These are phyloP conservation scores for Trypoxylus dichotomus DNA, from an alignment of 1,140 invertebrate genomes.

Conservation along the genomic window DNA sequence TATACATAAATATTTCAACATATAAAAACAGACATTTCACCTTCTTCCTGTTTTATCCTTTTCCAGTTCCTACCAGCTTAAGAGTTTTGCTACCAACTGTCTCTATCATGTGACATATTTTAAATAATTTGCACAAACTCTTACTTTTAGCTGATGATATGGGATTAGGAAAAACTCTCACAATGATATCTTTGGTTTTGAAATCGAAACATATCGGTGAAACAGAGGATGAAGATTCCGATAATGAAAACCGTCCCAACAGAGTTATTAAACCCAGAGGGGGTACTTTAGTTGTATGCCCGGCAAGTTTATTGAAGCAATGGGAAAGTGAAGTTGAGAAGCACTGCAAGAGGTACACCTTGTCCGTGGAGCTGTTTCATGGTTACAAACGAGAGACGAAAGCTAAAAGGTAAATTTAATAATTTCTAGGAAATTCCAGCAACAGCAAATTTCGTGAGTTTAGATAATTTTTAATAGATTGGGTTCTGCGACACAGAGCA, in stretches of 20 bases:
- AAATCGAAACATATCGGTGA: constrained; percentile 45
- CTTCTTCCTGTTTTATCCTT: no score
- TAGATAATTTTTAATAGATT: no score
- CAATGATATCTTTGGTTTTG: constrained; percentile 83
- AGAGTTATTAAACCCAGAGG: constrained; percentile 54
- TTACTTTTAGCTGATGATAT: constrained; percentile 88
- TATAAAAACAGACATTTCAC: no score
- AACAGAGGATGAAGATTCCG: constrained; percentile 44
- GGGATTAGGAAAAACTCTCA: constrained; percentile 92
- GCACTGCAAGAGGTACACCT: constrained; percentile 61
- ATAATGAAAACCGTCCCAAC: constrained; percentile 38
- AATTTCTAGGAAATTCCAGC: no score
- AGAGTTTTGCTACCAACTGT: no score
- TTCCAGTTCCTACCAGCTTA: no score
- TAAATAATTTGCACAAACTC: no score
- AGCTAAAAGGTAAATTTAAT: constrained; percentile 57
- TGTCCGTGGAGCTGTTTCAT: constrained; percentile 77
- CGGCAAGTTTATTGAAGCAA: constrained; percentile 80
- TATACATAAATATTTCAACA: no score
- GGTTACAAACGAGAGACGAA: constrained; percentile 72
- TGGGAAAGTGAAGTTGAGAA: constrained; percentile 82
- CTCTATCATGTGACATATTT: no score
- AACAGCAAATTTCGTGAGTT: no score
- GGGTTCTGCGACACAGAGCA: no score
- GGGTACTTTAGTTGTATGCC: constrained; percentile 86